These are phyloP conservation scores for Tenodera sinensis DNA, from an alignment of 2,888 invertebrate genomes.

Conservation along the genomic window DNA sequence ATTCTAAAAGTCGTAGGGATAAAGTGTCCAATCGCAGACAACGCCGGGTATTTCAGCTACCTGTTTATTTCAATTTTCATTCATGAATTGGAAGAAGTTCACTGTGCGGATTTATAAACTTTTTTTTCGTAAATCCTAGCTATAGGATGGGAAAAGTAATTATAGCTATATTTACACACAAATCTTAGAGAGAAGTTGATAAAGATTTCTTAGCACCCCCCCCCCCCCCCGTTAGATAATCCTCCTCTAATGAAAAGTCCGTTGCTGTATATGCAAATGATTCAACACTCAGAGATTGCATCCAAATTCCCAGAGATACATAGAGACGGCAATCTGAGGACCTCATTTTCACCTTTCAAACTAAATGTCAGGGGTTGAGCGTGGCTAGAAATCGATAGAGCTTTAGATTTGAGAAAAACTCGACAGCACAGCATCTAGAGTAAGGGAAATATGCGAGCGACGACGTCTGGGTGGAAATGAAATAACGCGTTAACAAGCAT, in stretches of 20 bases:
- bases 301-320: neutral
- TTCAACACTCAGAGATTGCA: neutral
- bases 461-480: neutral
- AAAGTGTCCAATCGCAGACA: too few species aligned
- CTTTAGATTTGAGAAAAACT: neutral
- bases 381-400: neutral
- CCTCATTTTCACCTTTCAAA: neutral
- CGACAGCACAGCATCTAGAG: neutral
- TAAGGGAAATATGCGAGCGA: neutral
- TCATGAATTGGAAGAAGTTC: too few species aligned
- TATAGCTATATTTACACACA: too few species aligned
- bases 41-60: too few species aligned
- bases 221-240: neutral
- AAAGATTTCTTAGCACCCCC: neutral
- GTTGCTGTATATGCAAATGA: neutral
- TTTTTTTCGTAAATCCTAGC: too few species aligned
- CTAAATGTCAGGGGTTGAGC: neutral
- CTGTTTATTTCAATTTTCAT: too few species aligned
- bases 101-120: too few species aligned
- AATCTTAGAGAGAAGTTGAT: too few species aligned
- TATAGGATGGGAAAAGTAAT: too few species aligned
- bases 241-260: neutral
- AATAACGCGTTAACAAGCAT: neutral
- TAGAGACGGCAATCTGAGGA: neutral
- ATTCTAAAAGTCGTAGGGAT: too few species aligned